Percentiles rank a stretch among this genome's conserved stretches.
Conservation (phyloP, 2,113 vertebrate species). For the Colossoma macropomum region DNA sequence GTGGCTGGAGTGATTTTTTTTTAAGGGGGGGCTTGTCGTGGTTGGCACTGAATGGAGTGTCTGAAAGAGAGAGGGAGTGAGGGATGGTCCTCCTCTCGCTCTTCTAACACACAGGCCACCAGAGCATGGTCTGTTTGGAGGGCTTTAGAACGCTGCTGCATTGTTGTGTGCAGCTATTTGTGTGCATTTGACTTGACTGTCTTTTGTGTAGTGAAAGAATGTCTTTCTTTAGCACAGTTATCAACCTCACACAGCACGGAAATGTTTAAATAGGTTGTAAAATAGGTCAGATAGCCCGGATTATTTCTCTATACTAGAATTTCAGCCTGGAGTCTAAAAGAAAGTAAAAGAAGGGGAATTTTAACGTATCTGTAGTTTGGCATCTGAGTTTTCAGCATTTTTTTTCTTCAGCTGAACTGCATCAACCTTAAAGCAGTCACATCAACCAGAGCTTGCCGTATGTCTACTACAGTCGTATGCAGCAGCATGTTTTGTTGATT, state of each 20-base stretch:
- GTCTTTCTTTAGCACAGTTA: background rate
- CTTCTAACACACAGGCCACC: background rate
- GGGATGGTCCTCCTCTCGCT: background rate
- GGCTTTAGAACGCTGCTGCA: background rate
- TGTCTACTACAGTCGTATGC: no score
- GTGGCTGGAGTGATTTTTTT: background rate
- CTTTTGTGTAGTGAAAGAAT: background rate
- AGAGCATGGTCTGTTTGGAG: background rate
- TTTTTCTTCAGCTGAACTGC: no score
- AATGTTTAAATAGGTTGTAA: background rate
- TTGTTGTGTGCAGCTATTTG: background rate
- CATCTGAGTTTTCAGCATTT: background rate
- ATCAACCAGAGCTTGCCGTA: no score
- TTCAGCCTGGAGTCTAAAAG: background rate
- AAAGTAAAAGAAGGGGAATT: background rate
- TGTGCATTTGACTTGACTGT: background rate
- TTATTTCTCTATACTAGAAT: background rate
- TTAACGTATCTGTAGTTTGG: background rate
- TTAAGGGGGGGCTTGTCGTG: background rate
- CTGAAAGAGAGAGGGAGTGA: background rate
- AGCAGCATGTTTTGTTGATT: no score
- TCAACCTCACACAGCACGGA: background rate
- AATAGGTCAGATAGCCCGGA: background rate
- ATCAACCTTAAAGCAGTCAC: no score
- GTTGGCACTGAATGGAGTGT: background rate